Evolutionary conservation across 2,113 vertebrate species (phyloP).

Genomic region (Setophaga coronata): DNA sequence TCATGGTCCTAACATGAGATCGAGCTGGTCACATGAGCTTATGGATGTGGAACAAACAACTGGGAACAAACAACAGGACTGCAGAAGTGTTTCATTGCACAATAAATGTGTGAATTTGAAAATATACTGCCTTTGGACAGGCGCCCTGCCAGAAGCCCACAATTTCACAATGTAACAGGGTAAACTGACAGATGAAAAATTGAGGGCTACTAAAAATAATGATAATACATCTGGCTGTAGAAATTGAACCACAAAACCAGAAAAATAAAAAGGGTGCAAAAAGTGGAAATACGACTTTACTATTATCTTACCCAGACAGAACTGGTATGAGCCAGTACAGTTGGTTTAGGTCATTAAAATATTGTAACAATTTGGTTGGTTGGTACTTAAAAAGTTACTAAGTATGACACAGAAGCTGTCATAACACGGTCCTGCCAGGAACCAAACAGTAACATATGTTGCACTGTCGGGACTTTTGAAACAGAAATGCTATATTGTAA

Average conservation of each 20-base stretch:
- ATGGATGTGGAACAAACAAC: background rate
- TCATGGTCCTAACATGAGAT: background rate
- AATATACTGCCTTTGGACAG: background rate
- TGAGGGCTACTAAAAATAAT: background rate
- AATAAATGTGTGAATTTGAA: background rate
- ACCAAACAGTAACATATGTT: background rate
- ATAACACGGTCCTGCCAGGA: background rate
- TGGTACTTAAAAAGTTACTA: background rate
- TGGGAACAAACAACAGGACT: background rate
- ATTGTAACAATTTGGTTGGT: background rate
- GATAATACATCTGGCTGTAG: background rate
- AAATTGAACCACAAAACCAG: background rate
- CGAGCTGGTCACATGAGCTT: background rate
- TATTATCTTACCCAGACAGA: background rate
- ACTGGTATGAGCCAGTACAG: background rate
- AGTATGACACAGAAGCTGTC: background rate
- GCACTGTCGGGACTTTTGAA: background rate
- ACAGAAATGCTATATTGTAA: background rate
- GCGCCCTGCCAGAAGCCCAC: background rate
- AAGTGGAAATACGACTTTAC: background rate
- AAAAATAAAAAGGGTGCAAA: background rate
- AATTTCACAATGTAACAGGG: background rate
- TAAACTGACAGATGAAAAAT: background rate
- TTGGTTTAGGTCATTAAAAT: accelerated
- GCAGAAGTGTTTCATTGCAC: background rate